Percentiles rank a stretch among this genome's conserved stretches.
Evolutionary conservation across 2,113 vertebrate genomes (phyloP).

Genomic region (Agapornis roseicollis): DNA sequence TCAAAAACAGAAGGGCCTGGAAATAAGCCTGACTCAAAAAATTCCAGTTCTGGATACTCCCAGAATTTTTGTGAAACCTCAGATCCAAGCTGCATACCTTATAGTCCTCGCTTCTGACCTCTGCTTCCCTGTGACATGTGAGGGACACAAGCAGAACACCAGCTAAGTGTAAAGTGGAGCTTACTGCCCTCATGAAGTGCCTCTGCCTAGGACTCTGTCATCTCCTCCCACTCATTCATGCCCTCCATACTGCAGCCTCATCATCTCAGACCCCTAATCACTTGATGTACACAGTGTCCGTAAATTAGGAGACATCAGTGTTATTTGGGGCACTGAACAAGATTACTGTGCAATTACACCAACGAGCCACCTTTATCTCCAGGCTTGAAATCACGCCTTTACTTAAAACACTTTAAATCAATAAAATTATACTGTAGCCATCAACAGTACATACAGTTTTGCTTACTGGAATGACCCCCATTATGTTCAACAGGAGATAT

Average conservation of each 20-base stretch:
- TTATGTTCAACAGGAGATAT: conserved; percentile 34
- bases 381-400: conserved; percentile 51
- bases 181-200: background rate
- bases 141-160: background rate
- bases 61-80: background rate
- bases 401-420: conserved; percentile 66
- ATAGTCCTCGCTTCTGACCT: background rate
- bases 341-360: conserved; percentile 64
- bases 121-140: background rate
- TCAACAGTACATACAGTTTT: conserved; percentile 61
- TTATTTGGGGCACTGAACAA: conserved; percentile 58
- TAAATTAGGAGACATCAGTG: conserved; percentile 52
- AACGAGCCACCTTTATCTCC: conserved; percentile 52
- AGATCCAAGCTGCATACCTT: background rate
- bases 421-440: conserved; percentile 54
- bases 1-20: background rate
- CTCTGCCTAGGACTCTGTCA: conserved; percentile 5
- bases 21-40: background rate
- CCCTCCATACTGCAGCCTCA: conserved; percentile 32
- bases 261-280: conserved; percentile 54
- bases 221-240: conserved; percentile 65
- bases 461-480: conserved; percentile 56
- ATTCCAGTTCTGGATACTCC: background rate
- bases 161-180: background rate
- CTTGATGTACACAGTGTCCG: conserved; percentile 34